A percentile compares a stretch with the other conserved stretches of the same genome.
Conservation (phyloP, 2,113 vertebrate genomes). For the Lasiurus cinereus region DNA sequence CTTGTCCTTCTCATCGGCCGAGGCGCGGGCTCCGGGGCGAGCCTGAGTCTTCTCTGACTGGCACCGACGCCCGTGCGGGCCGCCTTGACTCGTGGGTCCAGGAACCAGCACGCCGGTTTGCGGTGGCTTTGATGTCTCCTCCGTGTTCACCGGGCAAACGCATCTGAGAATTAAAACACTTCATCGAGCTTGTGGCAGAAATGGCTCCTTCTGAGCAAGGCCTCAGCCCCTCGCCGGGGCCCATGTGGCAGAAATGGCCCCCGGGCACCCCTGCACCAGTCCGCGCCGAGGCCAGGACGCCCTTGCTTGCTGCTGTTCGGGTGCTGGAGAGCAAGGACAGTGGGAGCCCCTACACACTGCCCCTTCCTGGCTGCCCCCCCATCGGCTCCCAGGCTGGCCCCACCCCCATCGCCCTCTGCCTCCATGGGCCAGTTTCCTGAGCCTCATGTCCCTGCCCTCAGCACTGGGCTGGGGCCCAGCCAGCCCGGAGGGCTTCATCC, state of each 20-base stretch:
- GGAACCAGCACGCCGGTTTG: background rate
- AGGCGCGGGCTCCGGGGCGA: background rate
- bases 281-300: background rate
- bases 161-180: conserved; percentile 56
- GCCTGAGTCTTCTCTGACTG: background rate
- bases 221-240: background rate
- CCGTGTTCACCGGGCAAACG: background rate
- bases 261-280: background rate
- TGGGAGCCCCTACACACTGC: background rate
- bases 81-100: background rate
- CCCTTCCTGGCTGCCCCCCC: background rate
- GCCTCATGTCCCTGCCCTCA: background rate
- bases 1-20: background rate
- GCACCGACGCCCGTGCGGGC: background rate
- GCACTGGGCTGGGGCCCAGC: background rate
- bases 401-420: background rate
- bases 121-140: conserved; percentile 12
- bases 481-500: background rate
- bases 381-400: background rate
- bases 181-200: conserved; percentile 13
- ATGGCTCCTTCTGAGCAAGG: conserved; percentile 36
- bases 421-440: background rate
- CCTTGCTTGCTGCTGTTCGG: background rate
- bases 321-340: background rate
- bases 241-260: background rate